These are phyloP conservation scores for Antennarius maculatus DNA, from an alignment of 2,797 vertebrate genomes.

Conservation along the genomic window DNA sequence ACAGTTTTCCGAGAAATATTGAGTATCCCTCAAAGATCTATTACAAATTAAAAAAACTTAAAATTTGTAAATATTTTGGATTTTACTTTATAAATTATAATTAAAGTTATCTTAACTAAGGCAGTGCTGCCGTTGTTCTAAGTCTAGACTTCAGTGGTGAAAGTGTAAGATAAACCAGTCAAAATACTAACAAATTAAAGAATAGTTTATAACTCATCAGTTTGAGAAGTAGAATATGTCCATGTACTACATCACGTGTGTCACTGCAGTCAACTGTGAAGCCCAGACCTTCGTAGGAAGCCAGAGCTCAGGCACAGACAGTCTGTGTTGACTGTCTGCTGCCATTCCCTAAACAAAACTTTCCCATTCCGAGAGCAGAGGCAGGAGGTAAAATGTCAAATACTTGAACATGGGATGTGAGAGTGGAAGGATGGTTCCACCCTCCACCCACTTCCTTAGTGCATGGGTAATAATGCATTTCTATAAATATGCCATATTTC, in stretches of 20 bases:
- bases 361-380: conserved; percentile 61
- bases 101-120: conserved; percentile 4
- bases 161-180: background rate
- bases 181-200: background rate
- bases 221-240: background rate
- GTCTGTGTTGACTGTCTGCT: conserved; percentile 58
- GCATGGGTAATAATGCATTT: conserved; percentile 15
- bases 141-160: background rate
- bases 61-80: no score
- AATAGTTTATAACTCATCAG: background rate
- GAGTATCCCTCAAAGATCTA: no score
- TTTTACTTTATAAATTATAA: background rate
- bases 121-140: conserved; percentile 3
- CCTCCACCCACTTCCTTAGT: background rate
- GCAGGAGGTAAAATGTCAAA: conserved; percentile 72
- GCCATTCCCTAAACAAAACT: conserved; percentile 51
- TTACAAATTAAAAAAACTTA: no score
- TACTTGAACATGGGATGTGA: conserved; percentile 36
- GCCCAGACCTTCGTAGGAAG: conserved; percentile 43
- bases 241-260: conserved; percentile 34
- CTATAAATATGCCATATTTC: conserved; percentile 9
- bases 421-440: background rate
- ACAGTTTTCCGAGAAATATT: no score
- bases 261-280: background rate
- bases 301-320: conserved; percentile 45